A percentile compares a stretch with the other conserved stretches of the same genome.
phyloP scores from a whole-genome alignment of 2,888 invertebrate genomes.

The Hyposoter didymator region DNA sequence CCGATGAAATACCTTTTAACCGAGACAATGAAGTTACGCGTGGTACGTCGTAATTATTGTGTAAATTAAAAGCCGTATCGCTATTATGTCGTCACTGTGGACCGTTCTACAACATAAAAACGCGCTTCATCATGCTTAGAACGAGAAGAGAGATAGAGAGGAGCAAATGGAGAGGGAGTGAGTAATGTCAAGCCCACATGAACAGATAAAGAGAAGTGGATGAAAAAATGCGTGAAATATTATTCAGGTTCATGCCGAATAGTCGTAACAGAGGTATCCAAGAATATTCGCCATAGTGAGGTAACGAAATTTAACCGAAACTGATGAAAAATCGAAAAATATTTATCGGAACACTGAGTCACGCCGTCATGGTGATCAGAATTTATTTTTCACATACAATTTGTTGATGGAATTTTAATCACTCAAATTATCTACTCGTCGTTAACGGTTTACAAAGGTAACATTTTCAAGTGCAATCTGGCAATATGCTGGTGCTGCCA shows the following conservation, averaged over 20 bases:
- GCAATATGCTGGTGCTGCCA: too few relatives aligned
- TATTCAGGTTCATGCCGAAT: background rate
- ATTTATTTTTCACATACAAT: too few relatives aligned
- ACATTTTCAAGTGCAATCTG: too few relatives aligned
- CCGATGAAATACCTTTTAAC: conserved; percentile 66
- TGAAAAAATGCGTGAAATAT: background rate
- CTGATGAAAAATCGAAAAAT: too few relatives aligned
- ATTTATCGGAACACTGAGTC: too few relatives aligned
- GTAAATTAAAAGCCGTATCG: conserved; percentile 70
- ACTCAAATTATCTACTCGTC: too few relatives aligned
- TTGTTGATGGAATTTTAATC: too few relatives aligned
- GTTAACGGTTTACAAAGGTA: too few relatives aligned
- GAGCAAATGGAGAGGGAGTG: background rate
- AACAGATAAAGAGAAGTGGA: background rate
- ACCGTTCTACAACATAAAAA: conserved; percentile 18
- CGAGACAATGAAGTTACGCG: conserved; percentile 68
- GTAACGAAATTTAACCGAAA: background rate
- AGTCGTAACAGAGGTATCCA: background rate
- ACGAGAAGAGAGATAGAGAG: conserved; percentile 22
- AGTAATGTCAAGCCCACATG: background rate
- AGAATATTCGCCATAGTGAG: background rate
- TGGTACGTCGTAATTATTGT: conserved; percentile 67
- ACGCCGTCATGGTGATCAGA: too few relatives aligned
- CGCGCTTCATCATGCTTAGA: conserved; percentile 36
- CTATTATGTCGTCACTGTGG: conserved; percentile 60